Evolutionary conservation across 2,797 vertebrate genomes (phyloP), one percentile per base, ranked within the genome.

Genomic region (Streptopelia turtur): DNA sequence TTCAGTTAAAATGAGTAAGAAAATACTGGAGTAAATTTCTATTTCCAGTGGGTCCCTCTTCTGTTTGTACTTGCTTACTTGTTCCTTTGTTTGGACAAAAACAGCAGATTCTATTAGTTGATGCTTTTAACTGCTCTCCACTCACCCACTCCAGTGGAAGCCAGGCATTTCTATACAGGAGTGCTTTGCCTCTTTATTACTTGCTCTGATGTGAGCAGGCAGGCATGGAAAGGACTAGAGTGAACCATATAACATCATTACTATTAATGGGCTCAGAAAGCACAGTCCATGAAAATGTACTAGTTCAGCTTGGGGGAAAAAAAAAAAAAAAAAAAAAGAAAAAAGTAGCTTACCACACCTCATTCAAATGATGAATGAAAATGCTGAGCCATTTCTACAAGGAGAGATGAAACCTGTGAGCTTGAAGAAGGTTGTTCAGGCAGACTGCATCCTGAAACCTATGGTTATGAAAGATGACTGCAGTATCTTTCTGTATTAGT

Each of bases 331-430:
- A 94, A 79, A 86, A 79, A 50, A 61, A 80, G n/a, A 49, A 49
- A 49, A 24, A 49, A 49, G 27, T 75, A 56, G 55, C 93, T 97
- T 91, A 94, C 80, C 50, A 90, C 64, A 83, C 72, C 76, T 97
- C 93, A 94, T 96, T 96, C 90, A 94, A 87, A 92, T 96, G 96
- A 97, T 96, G 87, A 97, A 97, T 96, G 96, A 95, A 97, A 95
- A 96, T 33, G 33, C 77, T 64, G 55, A 96, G 79, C 76, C 82
- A 33, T 97, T 96, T 96, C 81, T 94, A 91, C 15, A 87, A 96
- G 96, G n/a, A 96, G 45, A 43, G 64, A 96, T 95, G 95, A 96
- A 92, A 78, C 89, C 68, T 80, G 37, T 81, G 80, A 97, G 83
- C 72, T 75, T n/a, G 35, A 88, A 86, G 90, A 96, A 87, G 70